Percentiles rank a stretch among this genome's conserved stretches.
phyloP scores from a whole-genome alignment of 2,113 vertebrate species.

The Engystomops pustulosus region DNA sequence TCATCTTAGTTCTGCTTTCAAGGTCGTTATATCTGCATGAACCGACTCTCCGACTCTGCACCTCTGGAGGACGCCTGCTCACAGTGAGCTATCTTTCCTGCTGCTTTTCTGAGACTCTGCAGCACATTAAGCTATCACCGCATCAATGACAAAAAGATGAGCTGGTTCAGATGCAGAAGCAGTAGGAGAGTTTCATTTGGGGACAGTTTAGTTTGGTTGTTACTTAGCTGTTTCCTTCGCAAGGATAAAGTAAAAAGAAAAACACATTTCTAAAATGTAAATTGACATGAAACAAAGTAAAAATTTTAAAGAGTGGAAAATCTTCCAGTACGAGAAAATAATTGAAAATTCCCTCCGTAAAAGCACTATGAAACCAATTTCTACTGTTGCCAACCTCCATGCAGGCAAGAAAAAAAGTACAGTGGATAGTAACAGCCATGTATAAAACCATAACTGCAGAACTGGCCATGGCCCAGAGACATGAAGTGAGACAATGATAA shows the following conservation, averaged over 20 bases:
- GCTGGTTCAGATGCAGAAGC: neutral
- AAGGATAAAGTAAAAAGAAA: neutral
- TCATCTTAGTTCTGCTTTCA: slow-evolving; percentile 27
- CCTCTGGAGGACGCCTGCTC: neutral
- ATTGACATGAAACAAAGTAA: neutral
- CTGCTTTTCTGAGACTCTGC: neutral
- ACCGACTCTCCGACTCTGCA: slow-evolving; percentile 23
- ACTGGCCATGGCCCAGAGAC: neutral
- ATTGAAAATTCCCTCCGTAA: neutral
- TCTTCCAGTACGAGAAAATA: neutral
- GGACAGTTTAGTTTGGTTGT: neutral
- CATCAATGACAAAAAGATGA: slow-evolving; percentile 5
- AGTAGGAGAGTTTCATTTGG: neutral
- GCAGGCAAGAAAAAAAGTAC: neutral
- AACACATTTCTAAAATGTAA: neutral
- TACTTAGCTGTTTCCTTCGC: neutral
- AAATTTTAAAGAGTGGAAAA: neutral
- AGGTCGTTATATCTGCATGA: slow-evolving; percentile 47
- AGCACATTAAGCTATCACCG: neutral
- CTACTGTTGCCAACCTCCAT: neutral
- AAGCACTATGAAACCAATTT: neutral
- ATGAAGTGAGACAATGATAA: neutral
- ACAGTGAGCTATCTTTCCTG: neutral
- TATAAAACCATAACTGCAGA: neutral
- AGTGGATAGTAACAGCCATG: neutral